A percentile compares a stretch with the other conserved stretches of the same genome.
These are phyloP conservation scores for Colossoma macropomum DNA, from an alignment of 2,113 vertebrate genomes.

Conservation along the genomic window DNA sequence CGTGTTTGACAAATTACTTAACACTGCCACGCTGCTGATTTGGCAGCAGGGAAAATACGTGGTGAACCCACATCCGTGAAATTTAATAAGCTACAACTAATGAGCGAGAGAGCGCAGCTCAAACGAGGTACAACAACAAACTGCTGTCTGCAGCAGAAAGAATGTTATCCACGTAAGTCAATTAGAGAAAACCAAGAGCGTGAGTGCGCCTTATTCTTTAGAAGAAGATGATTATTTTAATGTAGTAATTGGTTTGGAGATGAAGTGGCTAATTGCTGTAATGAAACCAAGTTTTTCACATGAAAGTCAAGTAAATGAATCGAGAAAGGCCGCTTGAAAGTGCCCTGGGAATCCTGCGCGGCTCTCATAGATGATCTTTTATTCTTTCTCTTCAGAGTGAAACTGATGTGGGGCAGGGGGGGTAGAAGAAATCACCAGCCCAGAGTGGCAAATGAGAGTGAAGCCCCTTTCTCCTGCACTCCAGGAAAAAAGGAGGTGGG, in stretches of 20 bases:
- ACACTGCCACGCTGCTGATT: conserved; percentile 64
- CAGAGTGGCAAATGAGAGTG: conserved; percentile 54
- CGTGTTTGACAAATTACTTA: conserved; percentile 80
- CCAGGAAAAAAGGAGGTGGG: conserved; percentile 40
- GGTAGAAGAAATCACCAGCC: conserved; percentile 38
- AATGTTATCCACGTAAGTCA: conserved; percentile 66
- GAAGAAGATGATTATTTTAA: conserved; percentile 67
- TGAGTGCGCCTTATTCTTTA: neutral
- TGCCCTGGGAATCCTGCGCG: conserved; percentile 62
- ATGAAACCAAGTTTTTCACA: conserved; percentile 72
- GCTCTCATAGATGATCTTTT: conserved; percentile 67
- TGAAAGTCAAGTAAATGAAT: conserved; percentile 74
- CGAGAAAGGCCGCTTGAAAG: conserved; percentile 67
- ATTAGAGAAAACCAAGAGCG: conserved; percentile 58
- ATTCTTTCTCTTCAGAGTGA: conserved; percentile 58
- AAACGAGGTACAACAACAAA: conserved; percentile 68
- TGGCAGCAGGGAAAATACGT: conserved; percentile 17
- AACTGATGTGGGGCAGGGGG: conserved; percentile 35
- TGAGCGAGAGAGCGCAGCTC: conserved; percentile 66
- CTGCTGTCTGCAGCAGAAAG: conserved; percentile 48
- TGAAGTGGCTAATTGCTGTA: conserved; percentile 71
- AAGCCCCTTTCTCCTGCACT: conserved; percentile 50
- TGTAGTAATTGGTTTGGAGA: conserved; percentile 69
- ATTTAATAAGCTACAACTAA: conserved; percentile 64
- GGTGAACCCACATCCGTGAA: conserved; percentile 25